These are phyloP conservation scores for Brachionus asplanchnoidis DNA, from an alignment of 1,140 invertebrate genomes.

Conservation along the genomic window DNA sequence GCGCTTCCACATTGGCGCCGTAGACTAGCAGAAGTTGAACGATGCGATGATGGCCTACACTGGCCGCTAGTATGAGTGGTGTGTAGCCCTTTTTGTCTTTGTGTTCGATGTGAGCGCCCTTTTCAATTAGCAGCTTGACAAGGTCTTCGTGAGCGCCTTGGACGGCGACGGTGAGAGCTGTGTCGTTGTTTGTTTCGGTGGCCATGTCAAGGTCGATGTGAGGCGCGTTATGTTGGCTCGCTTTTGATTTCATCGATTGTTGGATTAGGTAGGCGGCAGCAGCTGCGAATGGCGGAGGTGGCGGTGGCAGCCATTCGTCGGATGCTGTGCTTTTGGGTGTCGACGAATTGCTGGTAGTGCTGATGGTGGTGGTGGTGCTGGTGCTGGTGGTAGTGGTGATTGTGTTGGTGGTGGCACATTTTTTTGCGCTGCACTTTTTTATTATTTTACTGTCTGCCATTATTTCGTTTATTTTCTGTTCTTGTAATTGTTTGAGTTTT, in stretches of 20 bases:
- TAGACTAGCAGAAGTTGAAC: slow-evolving; percentile 88
- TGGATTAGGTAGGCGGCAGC: neutral
- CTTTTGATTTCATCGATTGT: slow-evolving; percentile 9
- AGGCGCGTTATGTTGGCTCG: neutral
- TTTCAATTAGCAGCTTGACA: slow-evolving; percentile 78
- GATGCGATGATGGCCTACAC: slow-evolving; percentile 77
- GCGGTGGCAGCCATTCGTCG: slow-evolving; percentile 9
- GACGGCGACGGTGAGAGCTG: slow-evolving; percentile 90
- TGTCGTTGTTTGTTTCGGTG: slow-evolving; percentile 96
- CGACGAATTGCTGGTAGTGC: neutral
- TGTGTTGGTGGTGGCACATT: neutral
- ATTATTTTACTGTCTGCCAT: neutral
- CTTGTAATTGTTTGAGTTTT: slow-evolving; percentile 36
- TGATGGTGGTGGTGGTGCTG: too few species aligned
- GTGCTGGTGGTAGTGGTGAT: too few species aligned
- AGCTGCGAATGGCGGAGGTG: slow-evolving; percentile 8
- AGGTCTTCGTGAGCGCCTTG: slow-evolving; percentile 92
- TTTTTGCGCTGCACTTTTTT: neutral
- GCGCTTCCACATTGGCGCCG: slow-evolving; percentile 90
- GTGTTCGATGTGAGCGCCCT: slow-evolving; percentile 91
- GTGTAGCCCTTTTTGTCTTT: slow-evolving; percentile 95
- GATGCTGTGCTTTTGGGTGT: neutral
- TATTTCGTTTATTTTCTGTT: slow-evolving; percentile 25
- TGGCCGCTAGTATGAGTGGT: slow-evolving; percentile 88
- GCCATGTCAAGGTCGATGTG: neutral